Evolutionary conservation across 1,140 invertebrate species (phyloP).

Genomic region (Euura lappo): DNA sequence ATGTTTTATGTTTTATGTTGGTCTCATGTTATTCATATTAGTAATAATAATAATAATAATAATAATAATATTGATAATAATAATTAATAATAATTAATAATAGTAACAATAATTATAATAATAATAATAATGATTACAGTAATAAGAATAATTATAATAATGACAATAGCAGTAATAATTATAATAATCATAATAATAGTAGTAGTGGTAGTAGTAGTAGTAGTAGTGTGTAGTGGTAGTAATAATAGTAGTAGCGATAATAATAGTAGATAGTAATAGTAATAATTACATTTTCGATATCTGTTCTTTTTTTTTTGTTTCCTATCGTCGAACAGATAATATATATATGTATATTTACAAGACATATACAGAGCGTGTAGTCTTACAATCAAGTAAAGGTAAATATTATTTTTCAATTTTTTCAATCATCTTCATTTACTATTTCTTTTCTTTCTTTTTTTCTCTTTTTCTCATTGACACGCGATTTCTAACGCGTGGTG

Average conservation of each 20-base stretch:
- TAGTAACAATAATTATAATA: not conserved
- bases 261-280: conserved; percentile 3
- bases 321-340: too few relatives aligned
- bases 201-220: not conserved
- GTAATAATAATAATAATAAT: conserved; percentile 6
- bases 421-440: too few relatives aligned
- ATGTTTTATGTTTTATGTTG: conserved; percentile 2
- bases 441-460: too few relatives aligned
- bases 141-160: not conserved
- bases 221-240: not conserved
- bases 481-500: too few relatives aligned
- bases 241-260: not conserved
- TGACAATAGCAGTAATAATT: conserved; percentile 2
- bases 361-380: conserved; percentile 59
- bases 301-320: conserved; percentile 17
- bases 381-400: too few relatives aligned
- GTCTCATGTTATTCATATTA: conserved; percentile 7
- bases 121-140: not conserved
- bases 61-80: conserved; percentile 4
- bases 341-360: conserved; percentile 60
- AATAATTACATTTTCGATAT: conserved; percentile 30
- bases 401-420: too few relatives aligned
- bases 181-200: not conserved
- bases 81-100: conserved; percentile 4
- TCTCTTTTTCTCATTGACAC: too few relatives aligned